Base-by-base conservation (phyloP, 2,888 invertebrate species). In the Notodonta dromedarius region DNA sequence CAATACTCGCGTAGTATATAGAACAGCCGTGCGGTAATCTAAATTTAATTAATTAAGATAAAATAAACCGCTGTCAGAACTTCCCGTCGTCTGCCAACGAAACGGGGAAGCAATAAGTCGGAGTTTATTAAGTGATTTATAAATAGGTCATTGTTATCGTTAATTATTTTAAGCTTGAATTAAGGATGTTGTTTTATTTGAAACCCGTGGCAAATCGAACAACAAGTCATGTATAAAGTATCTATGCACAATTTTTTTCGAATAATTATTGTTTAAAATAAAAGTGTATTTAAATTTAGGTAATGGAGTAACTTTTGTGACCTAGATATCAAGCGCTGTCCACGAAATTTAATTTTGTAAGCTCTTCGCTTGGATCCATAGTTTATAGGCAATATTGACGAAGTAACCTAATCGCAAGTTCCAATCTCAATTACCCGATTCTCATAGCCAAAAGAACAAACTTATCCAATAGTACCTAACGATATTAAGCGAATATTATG, bases 1-100 rank as follows among this genome's bases (percentile, higher is more conserved):
- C 53, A 24, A 35, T 8, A 62, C 55, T 57, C 60, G 56, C 60
- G 62, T 35, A 59, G 57, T 61, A 62, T 67, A 65, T 61, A 56
- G 60, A 68, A 68, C 58, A 61, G 63, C 59, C 66, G 60, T 70
- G 67, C 68, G 65, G 71, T 72, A 73, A 72, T 67, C 67, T 77
- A 75, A 77, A 76, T n/a, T 53, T 53, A 53, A 35, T 53, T 35
- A 53, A 53, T 53, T 53, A 35, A 53, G 32, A 53, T 39, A 53
- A 53, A 35, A 77, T 71, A 72, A 69, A 74, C 68, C 66, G 65
- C 67, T 54, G 64, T 55, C 58, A 55, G 62, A 71, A 74, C 69
- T 73, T 74, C 56, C 60, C 59, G 24, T 60, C 63, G 55, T 63
- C 58, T 60, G 58, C 61, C 56, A 65, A 62, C 56, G 56, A 67